Evolutionary conservation across 2,888 invertebrate species (phyloP).

Genomic region (Siphlonurus alternatus): DNA sequence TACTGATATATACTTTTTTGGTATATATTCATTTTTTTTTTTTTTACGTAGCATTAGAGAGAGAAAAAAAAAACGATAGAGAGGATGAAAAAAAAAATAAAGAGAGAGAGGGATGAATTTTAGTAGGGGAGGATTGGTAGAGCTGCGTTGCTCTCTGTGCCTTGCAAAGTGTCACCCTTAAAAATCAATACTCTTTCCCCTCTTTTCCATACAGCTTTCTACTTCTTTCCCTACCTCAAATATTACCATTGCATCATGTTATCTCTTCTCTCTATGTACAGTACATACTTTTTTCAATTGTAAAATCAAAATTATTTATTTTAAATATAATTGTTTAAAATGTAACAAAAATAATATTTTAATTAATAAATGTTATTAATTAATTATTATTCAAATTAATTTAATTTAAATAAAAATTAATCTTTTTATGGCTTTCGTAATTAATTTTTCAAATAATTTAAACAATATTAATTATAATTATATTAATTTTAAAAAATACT

Average conservation of each 20-base stretch:
- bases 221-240: background rate
- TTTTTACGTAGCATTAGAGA: background rate
- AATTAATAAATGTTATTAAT: too few relatives aligned
- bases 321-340: too few relatives aligned
- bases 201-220: slow-evolving; percentile 19
- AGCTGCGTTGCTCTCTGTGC: too few relatives aligned
- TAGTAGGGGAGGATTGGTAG: background rate
- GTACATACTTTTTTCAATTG: too few relatives aligned
- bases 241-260: too few relatives aligned
- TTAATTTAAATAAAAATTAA: background rate
- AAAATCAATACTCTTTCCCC: slow-evolving; percentile 44
- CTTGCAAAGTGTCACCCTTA: slow-evolving; percentile 41
- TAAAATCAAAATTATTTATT: too few relatives aligned
- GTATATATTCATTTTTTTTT: background rate
- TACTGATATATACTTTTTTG: background rate
- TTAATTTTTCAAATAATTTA: background rate
- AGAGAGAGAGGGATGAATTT: background rate
- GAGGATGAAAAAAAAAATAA: background rate
- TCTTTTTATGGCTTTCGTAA: too few relatives aligned
- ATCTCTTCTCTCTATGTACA: too few relatives aligned
- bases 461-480: background rate
- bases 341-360: too few relatives aligned
- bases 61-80: background rate
- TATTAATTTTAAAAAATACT: background rate
- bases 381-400: too few relatives aligned